Evolutionary conservation across 2,797 vertebrate species (phyloP).

Genomic region (Thripadectes ignobilis): DNA sequence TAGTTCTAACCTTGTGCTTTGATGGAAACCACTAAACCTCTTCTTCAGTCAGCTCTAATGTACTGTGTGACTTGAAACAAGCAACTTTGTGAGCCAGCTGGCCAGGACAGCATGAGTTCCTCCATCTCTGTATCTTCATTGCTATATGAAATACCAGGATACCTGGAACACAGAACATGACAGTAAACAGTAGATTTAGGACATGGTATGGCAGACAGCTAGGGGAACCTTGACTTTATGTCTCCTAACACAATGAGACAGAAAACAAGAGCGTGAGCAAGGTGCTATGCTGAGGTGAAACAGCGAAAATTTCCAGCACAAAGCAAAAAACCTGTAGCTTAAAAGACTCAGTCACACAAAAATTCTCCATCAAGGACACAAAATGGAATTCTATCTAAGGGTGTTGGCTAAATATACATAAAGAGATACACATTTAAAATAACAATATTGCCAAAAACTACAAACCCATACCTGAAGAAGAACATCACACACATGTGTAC

Average conservation of each 20-base stretch:
- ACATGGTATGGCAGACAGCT: neutral
- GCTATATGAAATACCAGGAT: neutral
- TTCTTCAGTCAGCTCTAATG: neutral
- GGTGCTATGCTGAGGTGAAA: neutral
- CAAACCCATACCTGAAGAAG: neutral
- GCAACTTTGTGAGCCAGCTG: neutral
- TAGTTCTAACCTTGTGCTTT: constrained; percentile 27
- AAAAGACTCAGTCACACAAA: neutral
- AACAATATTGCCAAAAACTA: neutral
- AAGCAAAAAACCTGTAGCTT: neutral
- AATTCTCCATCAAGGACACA: neutral
- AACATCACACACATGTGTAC: neutral
- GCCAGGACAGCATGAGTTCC: neutral
- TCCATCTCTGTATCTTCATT: neutral
- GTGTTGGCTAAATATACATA: neutral
- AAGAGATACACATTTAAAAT: neutral
- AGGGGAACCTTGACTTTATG: neutral
- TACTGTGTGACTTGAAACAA: neutral
- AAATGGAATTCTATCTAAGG: neutral
- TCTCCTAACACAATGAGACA: neutral
- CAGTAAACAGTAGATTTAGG: neutral
- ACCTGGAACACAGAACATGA: neutral
- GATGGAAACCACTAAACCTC: neutral
- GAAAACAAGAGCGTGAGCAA: rapidly evolving
- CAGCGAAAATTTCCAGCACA: neutral